Evolutionary conservation across 2,888 invertebrate genomes (phyloP), one percentile per base, ranked within the genome.

Genomic region (Aleiodes testaceus): DNA sequence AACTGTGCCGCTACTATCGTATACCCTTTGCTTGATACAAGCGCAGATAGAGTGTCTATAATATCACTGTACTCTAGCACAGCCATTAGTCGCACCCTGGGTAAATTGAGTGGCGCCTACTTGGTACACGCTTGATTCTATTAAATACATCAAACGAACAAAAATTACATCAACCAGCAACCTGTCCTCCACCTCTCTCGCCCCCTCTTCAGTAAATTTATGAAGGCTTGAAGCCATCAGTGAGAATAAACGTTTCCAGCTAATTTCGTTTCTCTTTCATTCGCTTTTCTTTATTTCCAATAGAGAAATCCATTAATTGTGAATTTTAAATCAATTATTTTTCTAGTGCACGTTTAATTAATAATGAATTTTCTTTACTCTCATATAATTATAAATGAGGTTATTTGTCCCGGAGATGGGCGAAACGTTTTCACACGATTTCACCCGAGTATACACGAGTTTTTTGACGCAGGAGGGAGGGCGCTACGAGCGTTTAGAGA

Each of bases 141-240:
- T 86, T 86, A 85, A 83, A 83, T 83, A 86, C 86, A 86, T 86
- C 86, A 86, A 86, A 86, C 86, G 86, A 81, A 81, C 85, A 86
- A 86, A 86, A 86, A 86, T 86, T 85, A 84, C 84, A 85, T 86
- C 85, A 85, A 81, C 81, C 82, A 82, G 83, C 84, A 82, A 82
- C 78, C 78, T 77, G 78, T 79, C 80, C 59, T 36, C 42, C 22
- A 7, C 14, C 22, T 22, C 26, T 26, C 12, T 26, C 53, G n/a
- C 53, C 14, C 3, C 20, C 53, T 26, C 16, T 42, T 59, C 36
- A 18, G 42, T 42, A 36, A 36, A 59, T 59, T 59, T 59, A 42
- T 36, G 36, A 59, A 59, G 14, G 59, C 36, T 42, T 59, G 36
- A n/a, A 59, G 59, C 59, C 59, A 59, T 59, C 59, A 59, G 16